These are phyloP conservation scores for Dryobates pubescens DNA, from an alignment of 2,797 vertebrate genomes.

Conservation along the genomic window DNA sequence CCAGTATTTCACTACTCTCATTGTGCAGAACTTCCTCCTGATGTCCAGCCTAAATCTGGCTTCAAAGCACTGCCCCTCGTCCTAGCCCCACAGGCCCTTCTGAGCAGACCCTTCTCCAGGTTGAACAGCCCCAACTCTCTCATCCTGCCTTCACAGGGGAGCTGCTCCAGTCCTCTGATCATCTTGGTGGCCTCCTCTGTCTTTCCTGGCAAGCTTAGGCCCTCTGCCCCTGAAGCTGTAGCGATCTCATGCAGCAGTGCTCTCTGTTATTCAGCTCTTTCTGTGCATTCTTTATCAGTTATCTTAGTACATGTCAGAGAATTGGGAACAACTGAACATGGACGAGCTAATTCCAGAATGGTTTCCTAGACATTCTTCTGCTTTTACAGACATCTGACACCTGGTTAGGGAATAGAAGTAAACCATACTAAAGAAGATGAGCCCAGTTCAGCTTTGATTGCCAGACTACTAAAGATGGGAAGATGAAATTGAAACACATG, in stretches of 20 bases:
- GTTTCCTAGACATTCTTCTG: neutral
- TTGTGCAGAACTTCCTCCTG: too few relatives aligned
- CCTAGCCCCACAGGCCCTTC: too few relatives aligned
- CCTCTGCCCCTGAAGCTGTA: neutral
- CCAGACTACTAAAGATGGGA: neutral
- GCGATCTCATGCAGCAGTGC: neutral
- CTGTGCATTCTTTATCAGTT: neutral
- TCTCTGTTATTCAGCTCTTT: neutral
- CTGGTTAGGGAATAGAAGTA: neutral
- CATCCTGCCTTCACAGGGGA: too few relatives aligned
- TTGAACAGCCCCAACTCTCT: too few relatives aligned
- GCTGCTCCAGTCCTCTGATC: too few relatives aligned
- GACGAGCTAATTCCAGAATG: neutral
- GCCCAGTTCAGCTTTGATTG: neutral
- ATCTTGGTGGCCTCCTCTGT: neutral
- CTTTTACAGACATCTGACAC: conserved; percentile 19
- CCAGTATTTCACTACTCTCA: too few relatives aligned
- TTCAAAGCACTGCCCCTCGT: too few relatives aligned
- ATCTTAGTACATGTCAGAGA: neutral
- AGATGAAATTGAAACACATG: neutral
- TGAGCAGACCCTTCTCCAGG: too few relatives aligned
- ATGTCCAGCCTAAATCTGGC: too few relatives aligned
- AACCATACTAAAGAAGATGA: neutral
- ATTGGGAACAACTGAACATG: neutral
- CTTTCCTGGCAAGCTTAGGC: neutral